Conservation (phyloP, 1,140 invertebrate genomes). For the Trichoplusia ni region DNA sequence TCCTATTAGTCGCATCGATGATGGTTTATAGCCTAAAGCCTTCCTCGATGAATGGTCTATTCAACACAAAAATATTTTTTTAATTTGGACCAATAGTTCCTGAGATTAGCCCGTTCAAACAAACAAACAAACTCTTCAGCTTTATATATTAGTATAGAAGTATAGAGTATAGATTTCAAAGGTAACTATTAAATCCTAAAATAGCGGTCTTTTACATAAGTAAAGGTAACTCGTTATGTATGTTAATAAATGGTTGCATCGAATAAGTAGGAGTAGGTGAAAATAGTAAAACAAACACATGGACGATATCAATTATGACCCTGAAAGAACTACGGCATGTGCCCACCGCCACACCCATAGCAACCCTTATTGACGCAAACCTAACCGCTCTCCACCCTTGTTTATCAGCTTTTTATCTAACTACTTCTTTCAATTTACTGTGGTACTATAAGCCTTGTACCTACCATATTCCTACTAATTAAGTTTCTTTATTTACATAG, state of each 20-base stretch:
- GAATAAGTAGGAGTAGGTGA: neutral
- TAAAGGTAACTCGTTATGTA: neutral
- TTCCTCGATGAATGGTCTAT: too few relatives aligned
- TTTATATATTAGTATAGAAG: too few relatives aligned
- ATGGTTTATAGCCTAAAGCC: too few relatives aligned
- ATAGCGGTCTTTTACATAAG: neutral
- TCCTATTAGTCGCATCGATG: too few relatives aligned
- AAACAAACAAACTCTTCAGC: too few relatives aligned
- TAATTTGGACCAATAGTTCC: too few relatives aligned
- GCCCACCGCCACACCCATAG: conserved; percentile 40
- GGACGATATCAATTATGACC: conserved; percentile 35
- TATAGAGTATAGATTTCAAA: too few relatives aligned
- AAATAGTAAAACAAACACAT: neutral
- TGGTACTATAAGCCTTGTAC: too few relatives aligned
- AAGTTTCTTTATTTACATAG: too few relatives aligned
- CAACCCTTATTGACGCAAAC: conserved; percentile 49
- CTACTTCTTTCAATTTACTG: conserved; percentile 30
- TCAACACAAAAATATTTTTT: too few relatives aligned
- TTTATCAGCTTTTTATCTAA: conserved; percentile 48
- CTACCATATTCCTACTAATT: too few relatives aligned
- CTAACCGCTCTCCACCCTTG: conserved; percentile 52
- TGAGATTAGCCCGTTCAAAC: too few relatives aligned
- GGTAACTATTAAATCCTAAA: neutral
- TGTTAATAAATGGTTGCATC: conserved; percentile 1
- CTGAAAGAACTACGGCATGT: conserved; percentile 25